Conservation (phyloP, 1,140 invertebrate species). For the Hormaphis cornu region DNA sequence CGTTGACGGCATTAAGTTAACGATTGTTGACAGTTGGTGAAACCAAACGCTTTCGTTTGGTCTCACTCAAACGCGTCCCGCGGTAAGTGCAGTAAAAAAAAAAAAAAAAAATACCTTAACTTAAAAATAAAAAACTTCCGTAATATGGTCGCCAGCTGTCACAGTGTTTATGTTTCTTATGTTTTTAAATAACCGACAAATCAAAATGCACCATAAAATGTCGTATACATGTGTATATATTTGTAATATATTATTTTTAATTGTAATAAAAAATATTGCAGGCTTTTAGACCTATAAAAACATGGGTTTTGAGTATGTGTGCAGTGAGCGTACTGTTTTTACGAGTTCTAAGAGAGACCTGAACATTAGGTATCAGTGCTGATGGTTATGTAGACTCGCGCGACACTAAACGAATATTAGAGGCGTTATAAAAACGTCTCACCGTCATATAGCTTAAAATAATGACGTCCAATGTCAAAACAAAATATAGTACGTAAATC, state of each 20-base stretch:
- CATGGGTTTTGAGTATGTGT: not conserved
- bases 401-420: not conserved
- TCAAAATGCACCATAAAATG: not conserved
- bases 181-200: conserved; percentile 14
- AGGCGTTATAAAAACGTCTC: conserved; percentile 1
- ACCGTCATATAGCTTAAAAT: too few relatives aligned
- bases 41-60: conserved; percentile 21
- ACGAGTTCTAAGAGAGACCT: not conserved
- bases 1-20: conserved; percentile 4
- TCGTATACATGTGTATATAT: too few relatives aligned
- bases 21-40: conserved; percentile 6
- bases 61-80: not conserved
- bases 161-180: not conserved
- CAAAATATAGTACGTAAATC: too few relatives aligned
- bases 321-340: too few relatives aligned
- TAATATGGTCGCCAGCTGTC: conserved; percentile 3
- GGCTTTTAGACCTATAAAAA: conserved; percentile 16
- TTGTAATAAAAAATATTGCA: too few relatives aligned
- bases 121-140: not conserved
- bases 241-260: not conserved
- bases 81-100: not conserved
- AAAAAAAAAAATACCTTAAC: not conserved
- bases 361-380: conserved; percentile 15
- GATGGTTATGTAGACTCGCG: too few relatives aligned
- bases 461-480: not conserved